Evolutionary conservation across 2,888 invertebrate species (phyloP), one percentile per base, ranked within the genome.

Genomic region (Neoscelio sp.): DNA sequence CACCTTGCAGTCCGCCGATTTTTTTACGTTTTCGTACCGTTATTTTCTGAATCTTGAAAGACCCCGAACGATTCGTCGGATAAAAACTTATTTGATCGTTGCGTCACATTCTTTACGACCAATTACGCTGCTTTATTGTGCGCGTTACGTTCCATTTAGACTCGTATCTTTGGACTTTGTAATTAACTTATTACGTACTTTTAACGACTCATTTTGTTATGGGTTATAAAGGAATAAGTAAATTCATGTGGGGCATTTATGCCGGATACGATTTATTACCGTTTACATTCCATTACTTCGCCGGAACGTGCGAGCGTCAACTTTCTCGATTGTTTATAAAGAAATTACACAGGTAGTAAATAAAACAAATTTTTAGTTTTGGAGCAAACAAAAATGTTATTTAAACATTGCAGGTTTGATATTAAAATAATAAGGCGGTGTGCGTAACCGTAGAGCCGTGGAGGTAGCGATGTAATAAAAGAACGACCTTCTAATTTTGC

Each of bases 161-260:
- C 23, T 6, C 23, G 23, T 6, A 2, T n/a, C 8, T 33, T 33
- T 33, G 6, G 6, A 7, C 33, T 33, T 35, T 46, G 15, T 48
- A 58, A 70, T 70, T 70, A 70, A 70, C 70, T 58, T 58, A 70
- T 70, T 68, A 68, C 44, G 46, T 38, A 35, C 28, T 38, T 50
- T 70, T 68, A 68, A 56, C 68, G 54, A 58, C 58, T 26, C 46
- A 33, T 40, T 58, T 54, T 52, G 18, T 35, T 38, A 54, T 44
- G 30, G 56, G 44, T 64, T 48, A 33, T 52, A 52, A 62, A 60
- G 17, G 56, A 52, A 62, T 52, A 35, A 71, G 33, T 62, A 52
- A 52, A 23, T 65, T 52, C 30, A 23, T 42, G 10, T 15, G 42
- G 33, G 15, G 17, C 40, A 40, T 64, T 64, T 64, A 64, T 33